Percentiles rank a stretch among this genome's conserved stretches.
Conservation (phyloP, 2,797 vertebrate species). For the Delichon dasypus region DNA sequence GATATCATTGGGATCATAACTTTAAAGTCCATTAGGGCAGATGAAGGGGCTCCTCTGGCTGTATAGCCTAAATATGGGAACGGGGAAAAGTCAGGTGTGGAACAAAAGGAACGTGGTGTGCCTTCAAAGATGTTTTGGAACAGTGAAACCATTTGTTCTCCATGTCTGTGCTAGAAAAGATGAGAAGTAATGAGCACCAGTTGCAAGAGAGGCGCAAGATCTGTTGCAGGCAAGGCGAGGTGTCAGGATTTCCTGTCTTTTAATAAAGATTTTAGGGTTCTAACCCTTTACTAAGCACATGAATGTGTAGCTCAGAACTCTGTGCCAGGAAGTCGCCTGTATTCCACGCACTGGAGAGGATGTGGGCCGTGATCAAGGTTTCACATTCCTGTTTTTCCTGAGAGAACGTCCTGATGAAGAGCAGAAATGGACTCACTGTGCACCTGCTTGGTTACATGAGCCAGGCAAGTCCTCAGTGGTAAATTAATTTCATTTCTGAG, state of each 20-base stretch:
- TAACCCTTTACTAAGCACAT: neutral
- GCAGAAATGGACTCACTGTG: neutral
- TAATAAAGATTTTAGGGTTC: neutral
- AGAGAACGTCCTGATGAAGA: rapidly evolving
- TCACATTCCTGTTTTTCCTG: neutral
- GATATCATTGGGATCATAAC: neutral
- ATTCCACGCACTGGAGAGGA: neutral
- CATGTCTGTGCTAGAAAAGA: neutral
- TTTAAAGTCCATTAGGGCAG: neutral
- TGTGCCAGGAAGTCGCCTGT: neutral
- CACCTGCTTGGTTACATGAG: neutral
- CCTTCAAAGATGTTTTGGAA: neutral
- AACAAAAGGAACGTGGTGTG: neutral
- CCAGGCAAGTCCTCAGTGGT: neutral
- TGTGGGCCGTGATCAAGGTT: neutral
- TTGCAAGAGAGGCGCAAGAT: neutral
- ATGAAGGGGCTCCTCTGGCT: neutral
- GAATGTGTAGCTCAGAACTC: neutral
- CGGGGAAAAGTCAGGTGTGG: neutral
- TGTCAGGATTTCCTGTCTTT: neutral
- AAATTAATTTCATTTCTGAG: neutral
- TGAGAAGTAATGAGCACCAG: neutral
- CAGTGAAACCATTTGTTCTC: neutral
- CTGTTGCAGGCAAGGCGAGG: neutral
- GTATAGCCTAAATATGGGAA: neutral